Percentiles rank a stretch among this genome's conserved stretches.
Conservation (phyloP, 2,113 vertebrate species). For the Leucoraja erinaceus region DNA sequence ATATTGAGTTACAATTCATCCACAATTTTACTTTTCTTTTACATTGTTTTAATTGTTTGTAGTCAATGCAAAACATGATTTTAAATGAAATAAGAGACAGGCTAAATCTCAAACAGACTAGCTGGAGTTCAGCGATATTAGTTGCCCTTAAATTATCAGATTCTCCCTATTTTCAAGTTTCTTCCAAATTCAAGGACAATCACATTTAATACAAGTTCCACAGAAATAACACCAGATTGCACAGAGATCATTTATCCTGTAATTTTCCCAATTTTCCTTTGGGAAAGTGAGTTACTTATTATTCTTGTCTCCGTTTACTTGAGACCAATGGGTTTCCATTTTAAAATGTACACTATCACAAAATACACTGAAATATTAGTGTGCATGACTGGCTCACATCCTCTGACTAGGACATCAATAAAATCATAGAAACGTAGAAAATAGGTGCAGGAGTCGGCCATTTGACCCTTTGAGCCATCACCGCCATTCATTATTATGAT, state of each 20-base stretch:
- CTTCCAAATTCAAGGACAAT: not conserved
- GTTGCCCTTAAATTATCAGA: not conserved
- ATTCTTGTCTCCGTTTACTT: not conserved
- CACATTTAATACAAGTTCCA: not conserved
- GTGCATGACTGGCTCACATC: not conserved
- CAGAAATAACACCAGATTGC: not conserved
- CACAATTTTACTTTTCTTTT: not conserved
- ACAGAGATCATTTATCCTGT: not conserved
- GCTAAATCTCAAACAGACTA: not conserved
- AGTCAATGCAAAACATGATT: not conserved
- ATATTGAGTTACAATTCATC: not conserved
- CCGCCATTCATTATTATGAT: too few relatives aligned
- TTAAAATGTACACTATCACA: not conserved
- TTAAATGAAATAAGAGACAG: not conserved
- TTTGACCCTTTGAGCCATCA: too few relatives aligned
- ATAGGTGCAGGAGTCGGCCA: too few relatives aligned
- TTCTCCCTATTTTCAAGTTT: not conserved
- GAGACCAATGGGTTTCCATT: not conserved
- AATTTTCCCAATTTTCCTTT: not conserved
- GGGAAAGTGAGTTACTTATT: not conserved
- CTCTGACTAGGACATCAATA: not conserved
- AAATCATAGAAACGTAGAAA: too few relatives aligned
- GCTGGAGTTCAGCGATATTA: not conserved
- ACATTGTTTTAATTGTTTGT: not conserved
- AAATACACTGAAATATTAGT: not conserved